phyloP scores from a whole-genome alignment of 2,888 invertebrate genomes.

The Quadriops clusia region DNA sequence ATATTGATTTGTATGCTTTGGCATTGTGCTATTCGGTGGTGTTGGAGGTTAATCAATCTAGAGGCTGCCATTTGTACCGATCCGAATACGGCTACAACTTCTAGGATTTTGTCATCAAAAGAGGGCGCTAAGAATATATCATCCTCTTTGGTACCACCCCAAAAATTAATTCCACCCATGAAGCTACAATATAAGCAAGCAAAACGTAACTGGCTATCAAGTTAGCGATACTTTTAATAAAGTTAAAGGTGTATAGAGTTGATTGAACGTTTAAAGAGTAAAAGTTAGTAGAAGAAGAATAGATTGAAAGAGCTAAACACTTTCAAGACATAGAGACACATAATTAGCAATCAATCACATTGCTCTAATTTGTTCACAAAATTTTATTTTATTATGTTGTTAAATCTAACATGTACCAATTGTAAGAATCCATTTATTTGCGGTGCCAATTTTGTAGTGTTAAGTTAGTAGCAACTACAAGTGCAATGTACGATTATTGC shows the following conservation, averaged over 20 bases:
- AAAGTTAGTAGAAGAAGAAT: too few relatives aligned
- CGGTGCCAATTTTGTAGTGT: not conserved
- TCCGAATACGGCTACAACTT: slow-evolving; percentile 96
- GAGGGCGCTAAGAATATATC: slow-evolving; percentile 86
- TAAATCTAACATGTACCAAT: too few relatives aligned
- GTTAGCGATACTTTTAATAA: too few relatives aligned
- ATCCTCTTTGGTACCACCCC: slow-evolving; percentile 89
- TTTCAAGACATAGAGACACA: too few relatives aligned
- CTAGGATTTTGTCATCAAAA: slow-evolving; percentile 90
- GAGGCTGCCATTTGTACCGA: slow-evolving; percentile 97
- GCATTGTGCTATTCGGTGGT: slow-evolving; percentile 95
- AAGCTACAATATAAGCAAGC: slow-evolving; percentile 57
- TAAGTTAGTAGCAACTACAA: too few relatives aligned
- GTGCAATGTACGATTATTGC: too few relatives aligned
- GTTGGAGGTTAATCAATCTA: slow-evolving; percentile 85
- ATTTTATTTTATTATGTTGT: too few relatives aligned
- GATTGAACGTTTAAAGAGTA: too few relatives aligned
- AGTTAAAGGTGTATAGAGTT: too few relatives aligned
- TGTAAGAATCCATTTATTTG: slow-evolving; percentile 4
- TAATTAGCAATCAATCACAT: too few relatives aligned
- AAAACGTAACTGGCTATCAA: too few relatives aligned
- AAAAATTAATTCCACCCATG: slow-evolving; percentile 97
- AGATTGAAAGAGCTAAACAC: too few relatives aligned
- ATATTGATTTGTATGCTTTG: slow-evolving; percentile 93
- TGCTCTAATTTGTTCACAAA: not conserved